Evolutionary conservation across 2,113 vertebrate species (phyloP).

Genomic region (Ahaetulla prasina): DNA sequence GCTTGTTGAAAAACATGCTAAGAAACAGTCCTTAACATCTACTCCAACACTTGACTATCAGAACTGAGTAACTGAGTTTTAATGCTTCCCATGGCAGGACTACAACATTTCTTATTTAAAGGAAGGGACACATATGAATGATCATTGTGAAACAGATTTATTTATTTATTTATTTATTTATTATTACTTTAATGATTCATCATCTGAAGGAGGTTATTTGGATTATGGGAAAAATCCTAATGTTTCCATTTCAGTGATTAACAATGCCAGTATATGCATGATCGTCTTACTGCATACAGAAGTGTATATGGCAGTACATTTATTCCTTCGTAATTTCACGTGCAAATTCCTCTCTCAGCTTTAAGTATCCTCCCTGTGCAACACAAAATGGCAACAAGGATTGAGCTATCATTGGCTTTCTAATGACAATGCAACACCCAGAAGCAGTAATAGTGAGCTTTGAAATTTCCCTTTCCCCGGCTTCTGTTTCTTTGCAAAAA

Average conservation of each 20-base stretch:
- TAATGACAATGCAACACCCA: background rate
- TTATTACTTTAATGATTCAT: too few species aligned
- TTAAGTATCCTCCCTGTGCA: background rate
- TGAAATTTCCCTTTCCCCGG: background rate
- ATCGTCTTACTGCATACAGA: too few species aligned
- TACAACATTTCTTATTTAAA: background rate
- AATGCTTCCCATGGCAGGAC: background rate
- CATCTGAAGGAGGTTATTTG: too few species aligned
- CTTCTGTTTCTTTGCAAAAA: background rate
- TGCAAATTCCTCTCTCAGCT: background rate
- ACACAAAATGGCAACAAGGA: background rate
- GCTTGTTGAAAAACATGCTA: background rate
- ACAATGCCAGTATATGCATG: background rate
- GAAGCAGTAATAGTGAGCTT: background rate
- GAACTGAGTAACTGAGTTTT: background rate
- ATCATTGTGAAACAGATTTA: background rate
- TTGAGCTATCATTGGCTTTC: background rate
- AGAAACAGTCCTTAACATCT: background rate
- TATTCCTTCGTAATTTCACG: background rate
- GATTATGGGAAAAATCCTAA: too few species aligned
- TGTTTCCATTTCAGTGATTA: slow-evolving; percentile 6
- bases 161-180: too few species aligned
- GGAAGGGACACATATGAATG: background rate
- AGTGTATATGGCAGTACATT: background rate
- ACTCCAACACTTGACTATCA: background rate